Conservation (phyloP, 2,113 vertebrate species). For the Noctilio leporinus region DNA sequence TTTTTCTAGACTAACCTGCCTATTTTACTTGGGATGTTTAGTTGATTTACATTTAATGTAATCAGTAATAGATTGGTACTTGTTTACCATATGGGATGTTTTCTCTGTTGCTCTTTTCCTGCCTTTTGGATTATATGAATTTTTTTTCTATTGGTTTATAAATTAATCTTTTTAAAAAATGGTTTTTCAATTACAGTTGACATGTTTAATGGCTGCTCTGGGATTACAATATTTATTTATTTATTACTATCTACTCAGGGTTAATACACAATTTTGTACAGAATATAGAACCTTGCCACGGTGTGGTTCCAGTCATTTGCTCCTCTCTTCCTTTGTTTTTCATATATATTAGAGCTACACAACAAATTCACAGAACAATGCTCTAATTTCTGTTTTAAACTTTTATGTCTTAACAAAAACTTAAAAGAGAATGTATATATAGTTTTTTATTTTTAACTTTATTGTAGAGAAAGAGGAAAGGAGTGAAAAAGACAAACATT, state of each 20-base stretch:
- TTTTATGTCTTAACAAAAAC: neutral
- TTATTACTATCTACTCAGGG: neutral
- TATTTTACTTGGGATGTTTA: neutral
- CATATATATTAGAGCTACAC: neutral
- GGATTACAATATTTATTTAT: neutral
- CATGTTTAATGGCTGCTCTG: neutral
- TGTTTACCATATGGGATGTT: neutral
- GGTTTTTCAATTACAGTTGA: neutral
- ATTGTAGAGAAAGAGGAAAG: too few species aligned
- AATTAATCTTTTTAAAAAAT: neutral
- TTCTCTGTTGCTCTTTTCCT: neutral
- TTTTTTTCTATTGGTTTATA: conserved; percentile 9
- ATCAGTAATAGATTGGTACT: neutral
- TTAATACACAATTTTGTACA: neutral
- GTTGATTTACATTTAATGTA: neutral
- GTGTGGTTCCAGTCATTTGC: neutral
- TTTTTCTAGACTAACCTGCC: neutral
- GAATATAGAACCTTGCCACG: neutral
- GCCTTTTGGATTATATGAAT: neutral
- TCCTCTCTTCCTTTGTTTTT: neutral
- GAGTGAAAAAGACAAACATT: too few species aligned
- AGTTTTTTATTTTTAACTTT: too few species aligned
- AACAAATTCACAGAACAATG: neutral
- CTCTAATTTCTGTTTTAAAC: neutral
- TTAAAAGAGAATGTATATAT: neutral